Conservation (phyloP, 2,113 vertebrate species). For the Sturnira hondurensis region DNA sequence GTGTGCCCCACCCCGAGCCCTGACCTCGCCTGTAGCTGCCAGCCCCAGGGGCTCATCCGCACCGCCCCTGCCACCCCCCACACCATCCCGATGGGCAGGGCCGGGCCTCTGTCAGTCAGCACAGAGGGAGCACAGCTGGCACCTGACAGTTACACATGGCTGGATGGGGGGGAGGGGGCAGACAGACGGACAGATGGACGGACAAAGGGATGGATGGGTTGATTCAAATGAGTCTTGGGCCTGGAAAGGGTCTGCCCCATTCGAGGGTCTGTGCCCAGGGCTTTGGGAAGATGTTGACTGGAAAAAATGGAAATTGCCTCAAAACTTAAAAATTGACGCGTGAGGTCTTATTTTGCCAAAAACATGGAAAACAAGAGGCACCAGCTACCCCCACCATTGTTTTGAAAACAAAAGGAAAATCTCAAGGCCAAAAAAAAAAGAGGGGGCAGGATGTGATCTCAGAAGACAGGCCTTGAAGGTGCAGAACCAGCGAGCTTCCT, state of each 20-base stretch:
- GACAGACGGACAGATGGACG: background rate
- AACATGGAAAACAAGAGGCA: background rate
- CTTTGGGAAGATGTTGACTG: background rate
- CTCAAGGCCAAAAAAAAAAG: background rate
- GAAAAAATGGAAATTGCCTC: constrained; percentile 7
- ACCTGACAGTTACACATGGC: background rate
- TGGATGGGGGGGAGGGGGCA: background rate
- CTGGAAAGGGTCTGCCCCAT: background rate
- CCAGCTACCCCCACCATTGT: background rate
- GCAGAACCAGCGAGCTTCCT: background rate
- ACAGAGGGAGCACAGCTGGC: background rate
- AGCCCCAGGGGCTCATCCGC: background rate
- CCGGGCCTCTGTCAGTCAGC: background rate
- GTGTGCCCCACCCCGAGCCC: background rate
- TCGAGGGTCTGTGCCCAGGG: background rate
- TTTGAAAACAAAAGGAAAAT: constrained; percentile 38
- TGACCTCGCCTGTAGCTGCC: background rate
- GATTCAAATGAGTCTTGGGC: background rate
- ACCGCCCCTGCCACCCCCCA: background rate
- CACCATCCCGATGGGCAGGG: too few relatives aligned
- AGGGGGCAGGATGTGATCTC: background rate
- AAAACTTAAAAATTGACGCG: constrained; percentile 24
- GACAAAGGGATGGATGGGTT: background rate
- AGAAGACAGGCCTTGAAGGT: background rate
- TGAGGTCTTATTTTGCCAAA: constrained; percentile 42